Conservation (phyloP, 2,888 invertebrate species). For the Agrotis ipsilon region DNA sequence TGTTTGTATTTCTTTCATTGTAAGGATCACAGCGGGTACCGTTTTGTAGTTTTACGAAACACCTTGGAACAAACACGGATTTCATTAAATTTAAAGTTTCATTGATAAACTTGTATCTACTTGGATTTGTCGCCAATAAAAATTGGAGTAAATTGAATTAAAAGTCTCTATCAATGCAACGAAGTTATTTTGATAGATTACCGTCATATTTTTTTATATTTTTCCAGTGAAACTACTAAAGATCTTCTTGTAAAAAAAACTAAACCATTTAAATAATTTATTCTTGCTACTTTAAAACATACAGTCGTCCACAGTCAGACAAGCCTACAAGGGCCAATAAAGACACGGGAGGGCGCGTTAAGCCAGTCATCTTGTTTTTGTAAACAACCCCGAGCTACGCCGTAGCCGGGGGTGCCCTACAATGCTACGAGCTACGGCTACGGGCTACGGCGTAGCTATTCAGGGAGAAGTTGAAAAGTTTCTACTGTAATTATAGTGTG, state of each 20-base stretch:
- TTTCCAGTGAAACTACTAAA: too few relatives aligned
- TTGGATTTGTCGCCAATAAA: too few relatives aligned
- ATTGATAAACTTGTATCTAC: too few relatives aligned
- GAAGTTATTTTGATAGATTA: too few relatives aligned
- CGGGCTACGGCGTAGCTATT: conserved; percentile 65
- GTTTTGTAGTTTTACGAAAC: too few relatives aligned
- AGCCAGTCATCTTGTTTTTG: conserved; percentile 89
- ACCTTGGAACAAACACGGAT: too few relatives aligned
- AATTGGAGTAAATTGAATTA: too few relatives aligned
- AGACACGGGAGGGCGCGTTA: conserved; percentile 82
- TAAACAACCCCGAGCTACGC: conserved; percentile 82
- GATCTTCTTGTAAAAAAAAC: neutral
- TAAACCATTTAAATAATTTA: neutral
- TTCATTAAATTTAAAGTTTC: too few relatives aligned
- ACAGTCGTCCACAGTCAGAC: conserved; percentile 71
- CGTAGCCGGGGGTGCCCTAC: conserved; percentile 69
- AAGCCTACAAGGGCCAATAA: conserved; percentile 85
- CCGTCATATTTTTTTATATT: too few relatives aligned
- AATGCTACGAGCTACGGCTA: conserved; percentile 59
- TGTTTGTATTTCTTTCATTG: too few relatives aligned
- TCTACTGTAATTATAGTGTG: conserved; percentile 61
- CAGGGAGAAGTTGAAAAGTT: conserved; percentile 61
- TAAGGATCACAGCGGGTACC: too few relatives aligned
- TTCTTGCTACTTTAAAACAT: conserved; percentile 62
- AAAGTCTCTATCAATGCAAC: too few relatives aligned